phyloP scores from a whole-genome alignment of 2,797 vertebrate genomes.

The Jordanella pulchra region DNA sequence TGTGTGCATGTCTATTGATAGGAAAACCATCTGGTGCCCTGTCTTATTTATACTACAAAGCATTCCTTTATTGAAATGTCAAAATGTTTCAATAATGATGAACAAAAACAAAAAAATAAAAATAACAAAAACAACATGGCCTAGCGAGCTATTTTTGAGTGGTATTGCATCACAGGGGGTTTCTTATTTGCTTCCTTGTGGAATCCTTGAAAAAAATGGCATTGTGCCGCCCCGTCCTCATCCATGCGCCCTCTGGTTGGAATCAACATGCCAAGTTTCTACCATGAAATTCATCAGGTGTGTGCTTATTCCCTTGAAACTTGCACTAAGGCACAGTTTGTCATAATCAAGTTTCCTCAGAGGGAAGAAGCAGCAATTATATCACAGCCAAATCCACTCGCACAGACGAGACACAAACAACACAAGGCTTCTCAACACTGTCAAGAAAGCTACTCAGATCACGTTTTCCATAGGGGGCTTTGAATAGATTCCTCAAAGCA shows the following conservation, averaged over 20 bases:
- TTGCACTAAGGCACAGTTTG: slow-evolving; percentile 40
- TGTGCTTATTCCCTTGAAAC: slow-evolving; percentile 70
- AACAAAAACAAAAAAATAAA: slow-evolving; percentile 46
- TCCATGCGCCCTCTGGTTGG: slow-evolving; percentile 53
- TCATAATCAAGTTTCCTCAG: slow-evolving; percentile 48
- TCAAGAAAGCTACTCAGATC: slow-evolving; percentile 41
- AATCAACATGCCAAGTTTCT: slow-evolving; percentile 63
- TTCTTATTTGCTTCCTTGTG: slow-evolving; percentile 62
- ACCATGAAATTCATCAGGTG: slow-evolving; percentile 73
- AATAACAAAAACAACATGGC: slow-evolving; percentile 62
- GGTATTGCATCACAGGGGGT: slow-evolving; percentile 68
- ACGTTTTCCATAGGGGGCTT: slow-evolving; percentile 49
- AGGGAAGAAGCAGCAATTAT: slow-evolving; percentile 52
- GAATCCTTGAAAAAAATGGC: slow-evolving; percentile 57
- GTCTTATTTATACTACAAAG: slow-evolving; percentile 8
- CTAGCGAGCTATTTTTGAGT: slow-evolving; percentile 37
- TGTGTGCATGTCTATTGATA: slow-evolving; percentile 34
- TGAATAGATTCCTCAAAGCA: slow-evolving; percentile 68
- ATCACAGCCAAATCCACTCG: slow-evolving; percentile 38
- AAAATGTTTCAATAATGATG: slow-evolving; percentile 26
- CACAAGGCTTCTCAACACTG: slow-evolving; percentile 12
- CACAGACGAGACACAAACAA: slow-evolving; percentile 45
- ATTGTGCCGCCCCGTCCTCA: slow-evolving; percentile 45
- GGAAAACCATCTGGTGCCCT: slow-evolving; percentile 56
- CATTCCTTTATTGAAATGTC: slow-evolving; percentile 28